Conservation (phyloP, 2,888 invertebrate genomes). For the Ditylenchus weischeri region DNA sequence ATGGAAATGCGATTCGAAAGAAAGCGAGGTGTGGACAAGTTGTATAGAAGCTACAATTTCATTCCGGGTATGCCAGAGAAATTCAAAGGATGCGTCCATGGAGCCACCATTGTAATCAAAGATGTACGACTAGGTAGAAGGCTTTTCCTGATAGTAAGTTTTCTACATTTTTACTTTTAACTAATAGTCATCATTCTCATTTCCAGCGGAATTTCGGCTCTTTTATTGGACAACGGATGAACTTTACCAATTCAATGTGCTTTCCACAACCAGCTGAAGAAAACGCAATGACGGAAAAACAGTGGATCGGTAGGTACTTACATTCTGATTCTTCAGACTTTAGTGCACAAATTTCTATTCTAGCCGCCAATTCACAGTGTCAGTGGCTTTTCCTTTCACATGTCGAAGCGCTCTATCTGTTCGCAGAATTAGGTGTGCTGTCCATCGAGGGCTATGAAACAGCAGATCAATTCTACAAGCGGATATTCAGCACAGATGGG, state of each 20-base stretch:
- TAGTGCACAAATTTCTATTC: neutral
- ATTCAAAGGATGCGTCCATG: neutral
- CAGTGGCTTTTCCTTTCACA: conserved; percentile 20
- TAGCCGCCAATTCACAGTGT: neutral
- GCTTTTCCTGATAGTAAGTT: neutral
- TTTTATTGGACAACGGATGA: conserved; percentile 24
- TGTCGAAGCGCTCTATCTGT: conserved; percentile 22
- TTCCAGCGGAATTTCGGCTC: conserved; percentile 24
- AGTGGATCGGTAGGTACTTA: conserved; percentile 17
- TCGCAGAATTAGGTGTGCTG: conserved; percentile 16
- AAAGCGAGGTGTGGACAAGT: too few relatives aligned
- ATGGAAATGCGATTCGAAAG: too few relatives aligned
- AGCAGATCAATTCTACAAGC: conserved; percentile 8
- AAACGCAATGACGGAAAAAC: conserved; percentile 7
- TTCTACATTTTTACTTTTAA: neutral
- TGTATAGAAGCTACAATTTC: neutral
- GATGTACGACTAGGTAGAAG: too few relatives aligned
- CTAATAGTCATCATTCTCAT: neutral
- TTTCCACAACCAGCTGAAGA: conserved; percentile 6
- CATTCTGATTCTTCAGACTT: neutral
- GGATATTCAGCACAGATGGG: conserved; percentile 7
- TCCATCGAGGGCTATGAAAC: conserved; percentile 13
- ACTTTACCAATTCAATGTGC: conserved; percentile 18
- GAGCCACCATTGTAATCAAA: too few relatives aligned
- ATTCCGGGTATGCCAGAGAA: neutral